Evolutionary conservation across 2,113 vertebrate genomes (phyloP).

Genomic region (Xiphorhynchus elegans): DNA sequence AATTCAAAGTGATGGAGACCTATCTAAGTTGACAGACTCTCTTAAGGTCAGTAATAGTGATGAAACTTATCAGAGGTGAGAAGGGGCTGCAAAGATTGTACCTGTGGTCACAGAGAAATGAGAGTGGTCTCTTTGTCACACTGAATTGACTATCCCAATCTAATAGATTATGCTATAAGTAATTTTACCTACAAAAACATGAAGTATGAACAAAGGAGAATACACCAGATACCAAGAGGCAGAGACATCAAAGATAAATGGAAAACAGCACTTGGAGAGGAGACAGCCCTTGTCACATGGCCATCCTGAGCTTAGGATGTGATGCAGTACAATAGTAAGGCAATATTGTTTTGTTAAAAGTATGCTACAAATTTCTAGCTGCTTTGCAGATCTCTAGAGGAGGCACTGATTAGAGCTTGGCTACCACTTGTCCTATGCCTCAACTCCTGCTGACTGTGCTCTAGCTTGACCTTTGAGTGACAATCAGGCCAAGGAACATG

Average conservation of each 20-base stretch:
- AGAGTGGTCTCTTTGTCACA: neutral
- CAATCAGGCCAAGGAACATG: neutral
- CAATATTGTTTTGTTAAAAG: neutral
- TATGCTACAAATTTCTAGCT: neutral
- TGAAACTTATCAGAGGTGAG: neutral
- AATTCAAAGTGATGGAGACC: neutral
- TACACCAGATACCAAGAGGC: neutral
- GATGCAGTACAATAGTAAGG: neutral
- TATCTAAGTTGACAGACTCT: neutral
- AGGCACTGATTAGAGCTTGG: neutral
- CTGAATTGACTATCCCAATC: neutral
- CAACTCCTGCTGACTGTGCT: neutral
- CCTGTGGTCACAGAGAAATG: neutral
- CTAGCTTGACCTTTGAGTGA: neutral
- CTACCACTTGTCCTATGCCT: neutral
- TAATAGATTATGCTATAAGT: neutral
- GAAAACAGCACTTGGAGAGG: neutral
- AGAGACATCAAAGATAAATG: neutral
- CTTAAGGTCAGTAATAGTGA: neutral
- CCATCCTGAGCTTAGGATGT: neutral
- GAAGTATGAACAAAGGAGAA: neutral
- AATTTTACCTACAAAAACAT: neutral
- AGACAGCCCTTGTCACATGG: neutral
- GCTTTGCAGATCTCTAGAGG: slow-evolving; percentile 1
- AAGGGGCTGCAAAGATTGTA: neutral